Evolutionary conservation across 2,113 vertebrate species (phyloP).

Genomic region (Oenanthe oenanthe): DNA sequence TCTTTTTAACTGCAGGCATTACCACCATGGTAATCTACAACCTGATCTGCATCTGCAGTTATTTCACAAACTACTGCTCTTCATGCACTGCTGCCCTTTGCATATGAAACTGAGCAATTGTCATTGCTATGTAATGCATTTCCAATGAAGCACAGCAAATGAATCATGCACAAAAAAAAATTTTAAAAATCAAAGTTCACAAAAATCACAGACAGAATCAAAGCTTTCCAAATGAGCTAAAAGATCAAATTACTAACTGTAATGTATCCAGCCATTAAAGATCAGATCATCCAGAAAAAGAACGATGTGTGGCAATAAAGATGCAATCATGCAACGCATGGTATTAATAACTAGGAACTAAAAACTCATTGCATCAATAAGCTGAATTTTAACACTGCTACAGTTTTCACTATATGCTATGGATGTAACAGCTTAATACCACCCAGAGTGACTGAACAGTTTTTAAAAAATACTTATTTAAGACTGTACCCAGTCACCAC

Average conservation of each 20-base stretch:
- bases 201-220: not conserved
- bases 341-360: not conserved
- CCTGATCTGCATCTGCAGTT: not conserved
- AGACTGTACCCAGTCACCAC: not conserved
- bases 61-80: not conserved
- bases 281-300: not conserved
- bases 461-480: not conserved
- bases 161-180: fast-evolving
- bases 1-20: not conserved
- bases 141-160: not conserved
- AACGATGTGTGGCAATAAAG: not conserved
- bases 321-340: not conserved
- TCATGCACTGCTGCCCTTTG: not conserved
- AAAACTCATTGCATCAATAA: not conserved
- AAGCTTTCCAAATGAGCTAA: not conserved
- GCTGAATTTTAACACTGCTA: not conserved
- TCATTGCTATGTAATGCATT: not conserved
- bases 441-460: not conserved
- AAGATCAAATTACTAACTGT: not conserved
- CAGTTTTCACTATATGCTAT: not conserved
- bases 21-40: not conserved
- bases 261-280: not conserved
- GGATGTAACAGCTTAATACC: not conserved
- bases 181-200: not conserved
- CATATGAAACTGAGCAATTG: not conserved